Conservation (phyloP, 2,113 vertebrate species). For the Oenanthe oenanthe region DNA sequence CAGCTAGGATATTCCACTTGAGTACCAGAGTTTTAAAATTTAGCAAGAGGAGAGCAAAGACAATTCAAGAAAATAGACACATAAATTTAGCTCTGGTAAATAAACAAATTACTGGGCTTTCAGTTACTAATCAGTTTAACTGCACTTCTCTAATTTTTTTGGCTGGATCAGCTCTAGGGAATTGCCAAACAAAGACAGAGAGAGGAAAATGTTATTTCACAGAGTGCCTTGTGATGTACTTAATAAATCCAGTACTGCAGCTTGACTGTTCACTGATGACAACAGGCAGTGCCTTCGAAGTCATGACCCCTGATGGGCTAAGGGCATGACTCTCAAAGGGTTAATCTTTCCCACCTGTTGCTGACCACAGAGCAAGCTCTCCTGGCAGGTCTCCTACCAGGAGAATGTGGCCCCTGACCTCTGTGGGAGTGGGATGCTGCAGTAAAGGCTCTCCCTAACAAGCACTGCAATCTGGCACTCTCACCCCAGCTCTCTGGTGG, state of each 20-base stretch:
- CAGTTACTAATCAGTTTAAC: constrained; percentile 1
- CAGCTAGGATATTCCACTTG: background rate
- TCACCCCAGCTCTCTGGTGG: background rate
- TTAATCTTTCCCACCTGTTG: constrained; percentile 74
- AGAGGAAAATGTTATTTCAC: constrained; percentile 34
- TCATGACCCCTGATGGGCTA: constrained; percentile 47
- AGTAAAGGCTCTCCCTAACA: background rate
- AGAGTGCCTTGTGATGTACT: constrained; percentile 38
- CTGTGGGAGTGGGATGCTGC: background rate
- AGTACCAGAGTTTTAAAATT: background rate
- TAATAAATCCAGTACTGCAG: constrained; percentile 43
- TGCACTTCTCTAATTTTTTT: constrained; percentile 22
- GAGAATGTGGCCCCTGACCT: constrained; percentile 66
- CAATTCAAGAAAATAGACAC: background rate
- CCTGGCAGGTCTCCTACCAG: constrained; percentile 36
- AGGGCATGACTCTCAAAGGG: constrained; percentile 59
- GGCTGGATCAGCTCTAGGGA: constrained; percentile 10
- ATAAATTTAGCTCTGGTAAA: background rate
- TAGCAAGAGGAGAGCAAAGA: background rate
- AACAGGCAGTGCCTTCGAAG: background rate
- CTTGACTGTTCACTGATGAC: constrained; percentile 13
- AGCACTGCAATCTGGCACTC: background rate
- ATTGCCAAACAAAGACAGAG: constrained; percentile 23
- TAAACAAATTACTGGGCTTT: constrained; percentile 12
- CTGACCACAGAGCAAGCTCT: constrained; percentile 45